Evolutionary conservation across 2,113 vertebrate species (phyloP), one percentile per base, ranked within the genome.

Genomic region (Monarcha castaneiventris): DNA sequence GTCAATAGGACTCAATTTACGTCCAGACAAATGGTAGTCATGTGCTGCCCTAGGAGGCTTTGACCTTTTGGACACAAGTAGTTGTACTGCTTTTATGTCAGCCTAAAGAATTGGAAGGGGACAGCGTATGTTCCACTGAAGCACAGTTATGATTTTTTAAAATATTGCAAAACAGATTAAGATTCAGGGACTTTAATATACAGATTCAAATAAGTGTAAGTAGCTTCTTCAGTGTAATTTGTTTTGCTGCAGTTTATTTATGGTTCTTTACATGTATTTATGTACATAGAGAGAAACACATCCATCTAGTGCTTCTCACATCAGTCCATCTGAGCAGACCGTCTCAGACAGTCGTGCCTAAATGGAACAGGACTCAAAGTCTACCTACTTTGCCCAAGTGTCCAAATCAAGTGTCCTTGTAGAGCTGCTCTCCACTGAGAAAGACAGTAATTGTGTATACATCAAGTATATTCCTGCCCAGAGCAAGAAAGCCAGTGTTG

Each of bases 1-100:
- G 95, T 95, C 94, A 94, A 30, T 58, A 79, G 93, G 93, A 91
- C 58, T 97, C 94, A 87, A 64, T 93, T 98, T 98, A 93, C 86
- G 25, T 92, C 80, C 93, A 96, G 94, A 94, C 91, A 97, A 96
- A 96, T 97, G 95, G 94, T 44, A 67, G 84, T 88, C 95, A 62
- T 74, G 95, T 82, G 95, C 80, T 89, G 84, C 87, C 87, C 69
- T 94, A 90, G n/a, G 48, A 95, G 84, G 62, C 80, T 91, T 66
- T 90, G 89, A 93, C 95, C 93, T 90, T 95, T 94, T 79, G 78
- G 86, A 89, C 76, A 89, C 81, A 95, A 95, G 80, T 93, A 84
- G 20, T 79, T 94, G 58, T 91, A 75, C 78, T 89, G 83, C 88
- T 97, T 96, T 97, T 94, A 85, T 84, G 44, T 84, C 86, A 43